Evolutionary conservation across 2,113 vertebrate species (phyloP), one percentile per base, ranked within the genome.

Genomic region (Nothoprocta pentlandii): DNA sequence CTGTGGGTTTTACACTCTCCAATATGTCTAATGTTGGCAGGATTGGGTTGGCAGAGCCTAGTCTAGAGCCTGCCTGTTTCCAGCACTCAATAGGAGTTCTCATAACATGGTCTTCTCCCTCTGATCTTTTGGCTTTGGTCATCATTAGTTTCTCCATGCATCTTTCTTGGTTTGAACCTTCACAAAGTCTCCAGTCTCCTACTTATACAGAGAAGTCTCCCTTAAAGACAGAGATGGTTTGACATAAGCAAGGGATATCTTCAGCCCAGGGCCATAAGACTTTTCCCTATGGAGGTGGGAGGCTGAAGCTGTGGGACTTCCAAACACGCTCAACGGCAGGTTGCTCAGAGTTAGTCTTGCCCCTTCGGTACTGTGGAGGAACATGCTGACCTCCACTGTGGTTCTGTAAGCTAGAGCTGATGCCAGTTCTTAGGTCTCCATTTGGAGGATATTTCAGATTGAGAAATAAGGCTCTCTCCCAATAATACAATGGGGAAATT

Each of bases 401-500:
- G 14, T 4, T 34, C 13, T 1, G n/a, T n/a, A n/a, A 16, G 16
- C 32, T 69, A 76, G 51, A 51, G 71, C 14, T 3, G 5, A 4
- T 5, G 5, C 26, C 54, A 82, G 36, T 49, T 74, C 54, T 2
- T 6, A 26, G 47, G 13, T 44, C 46, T 61, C 78, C 16, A 6
- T 42, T 39, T 28, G 70, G 16, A 5, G 66, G 21, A 53, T 13
- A 47, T 16, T 21, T 91, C 51, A 54, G 12, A 46, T 63, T 63
- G 30, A 70, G 41, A 83, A 80, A 46, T 59, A 16, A 83, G 30
- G 7, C 21, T 14, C 9, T 51, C 6, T 46, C n/a, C 8, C 3
- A 12, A 28, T 76, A 0, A 0, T 16, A 28, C 2, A 0, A 10
- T 16, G 3, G 3, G 10, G 12, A 71, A n/a, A 63, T n/a, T 46